These are phyloP conservation scores for Neosilurus mollespiculum DNA, from an alignment of 2,797 vertebrate species.

Conservation along the genomic window DNA sequence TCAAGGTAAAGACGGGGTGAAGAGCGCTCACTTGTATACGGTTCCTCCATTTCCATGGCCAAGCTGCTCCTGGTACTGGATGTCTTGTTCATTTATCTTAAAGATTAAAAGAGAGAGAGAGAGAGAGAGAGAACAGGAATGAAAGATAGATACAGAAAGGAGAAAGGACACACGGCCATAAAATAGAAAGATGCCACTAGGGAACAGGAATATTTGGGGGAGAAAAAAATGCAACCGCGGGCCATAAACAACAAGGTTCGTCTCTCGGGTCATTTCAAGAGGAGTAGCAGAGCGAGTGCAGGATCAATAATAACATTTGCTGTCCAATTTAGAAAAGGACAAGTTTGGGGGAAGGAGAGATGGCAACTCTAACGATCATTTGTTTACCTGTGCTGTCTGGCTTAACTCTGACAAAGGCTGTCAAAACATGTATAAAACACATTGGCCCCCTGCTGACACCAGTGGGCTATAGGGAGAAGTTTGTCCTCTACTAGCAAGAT, in stretches of 20 bases:
- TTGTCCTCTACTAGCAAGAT: constrained; percentile 48
- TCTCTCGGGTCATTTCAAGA: constrained; percentile 89
- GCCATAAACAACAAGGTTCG: constrained; percentile 85
- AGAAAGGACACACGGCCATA: constrained; percentile 34
- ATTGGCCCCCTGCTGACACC: constrained; percentile 64
- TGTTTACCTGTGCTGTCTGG: constrained; percentile 85
- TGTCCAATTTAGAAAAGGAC: constrained; percentile 95
- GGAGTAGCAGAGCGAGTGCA: constrained; percentile 77
- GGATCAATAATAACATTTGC: constrained; percentile 94
- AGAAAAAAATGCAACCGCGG: constrained; percentile 75
- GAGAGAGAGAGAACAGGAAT: constrained; percentile 58
- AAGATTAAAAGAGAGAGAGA: constrained; percentile 28
- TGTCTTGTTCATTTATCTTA: constrained; percentile 98
- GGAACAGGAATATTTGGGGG: constrained; percentile 65
- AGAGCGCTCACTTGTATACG: constrained; percentile 91
- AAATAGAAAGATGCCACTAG: constrained; percentile 44
- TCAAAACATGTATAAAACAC: constrained; percentile 83
- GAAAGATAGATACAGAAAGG: constrained; percentile 22
- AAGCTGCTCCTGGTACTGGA: constrained; percentile 94
- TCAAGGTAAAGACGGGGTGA: constrained; percentile 44
- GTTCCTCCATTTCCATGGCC: constrained; percentile 97
- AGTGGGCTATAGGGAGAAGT: constrained; percentile 43
- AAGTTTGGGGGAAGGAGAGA: constrained; percentile 75
- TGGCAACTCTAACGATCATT: constrained; percentile 91
- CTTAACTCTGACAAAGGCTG: constrained; percentile 89